These are phyloP conservation scores for Acanthosepion esculentum DNA, from an alignment of 2,888 invertebrate species.

Conservation along the genomic window DNA sequence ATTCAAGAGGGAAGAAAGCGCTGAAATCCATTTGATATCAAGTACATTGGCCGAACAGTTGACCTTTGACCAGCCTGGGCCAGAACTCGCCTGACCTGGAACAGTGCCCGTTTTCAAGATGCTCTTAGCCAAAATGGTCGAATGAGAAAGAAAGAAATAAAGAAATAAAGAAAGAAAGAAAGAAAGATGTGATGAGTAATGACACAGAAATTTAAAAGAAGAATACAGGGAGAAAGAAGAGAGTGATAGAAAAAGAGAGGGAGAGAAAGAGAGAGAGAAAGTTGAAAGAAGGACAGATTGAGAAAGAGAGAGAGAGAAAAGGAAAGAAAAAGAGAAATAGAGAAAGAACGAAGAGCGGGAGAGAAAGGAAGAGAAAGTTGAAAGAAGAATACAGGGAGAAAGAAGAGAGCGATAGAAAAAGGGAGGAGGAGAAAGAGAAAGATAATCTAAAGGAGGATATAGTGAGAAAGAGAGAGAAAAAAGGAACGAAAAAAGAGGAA, in stretches of 20 bases:
- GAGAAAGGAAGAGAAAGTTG: background rate
- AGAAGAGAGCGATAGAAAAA: background rate
- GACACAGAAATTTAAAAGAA: background rate
- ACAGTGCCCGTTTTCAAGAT: slow-evolving; percentile 8
- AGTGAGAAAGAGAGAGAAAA: background rate
- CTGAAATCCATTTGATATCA: slow-evolving; percentile 33
- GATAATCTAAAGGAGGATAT: background rate
- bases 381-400: background rate
- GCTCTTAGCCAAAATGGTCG: background rate
- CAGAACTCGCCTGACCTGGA: slow-evolving; percentile 18
- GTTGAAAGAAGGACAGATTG: background rate
- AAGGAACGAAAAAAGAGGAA: background rate
- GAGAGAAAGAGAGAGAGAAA: no score
- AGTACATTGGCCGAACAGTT: slow-evolving; percentile 8
- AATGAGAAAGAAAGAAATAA: background rate
- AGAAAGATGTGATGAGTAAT: background rate
- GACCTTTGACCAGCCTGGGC: background rate
- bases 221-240: background rate
- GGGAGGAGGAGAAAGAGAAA: background rate
- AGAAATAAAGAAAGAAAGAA: background rate
- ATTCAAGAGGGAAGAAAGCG: background rate
- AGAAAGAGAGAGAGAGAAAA: background rate
- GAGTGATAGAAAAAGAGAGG: background rate
- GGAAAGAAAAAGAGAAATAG: background rate
- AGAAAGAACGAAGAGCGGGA: background rate